Conservation (phyloP, 2,113 vertebrate species). For the Ictalurus punctatus region DNA sequence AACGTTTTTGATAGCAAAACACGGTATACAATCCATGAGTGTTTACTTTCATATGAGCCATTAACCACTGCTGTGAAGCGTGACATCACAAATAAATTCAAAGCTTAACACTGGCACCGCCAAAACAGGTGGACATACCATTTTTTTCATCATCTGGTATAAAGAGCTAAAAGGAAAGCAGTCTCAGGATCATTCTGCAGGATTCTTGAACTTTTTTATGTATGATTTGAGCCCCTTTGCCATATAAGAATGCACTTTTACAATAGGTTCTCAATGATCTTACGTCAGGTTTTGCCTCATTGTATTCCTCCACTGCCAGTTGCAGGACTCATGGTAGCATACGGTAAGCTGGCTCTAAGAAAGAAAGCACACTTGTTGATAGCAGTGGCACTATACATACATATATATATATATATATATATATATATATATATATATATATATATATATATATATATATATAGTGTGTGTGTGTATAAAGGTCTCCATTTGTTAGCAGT, state of each 20-base stretch:
- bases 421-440: too few relatives aligned
- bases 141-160: too few relatives aligned
- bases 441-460: too few relatives aligned
- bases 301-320: neutral
- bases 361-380: conserved; percentile 5
- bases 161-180: neutral
- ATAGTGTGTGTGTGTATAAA: neutral
- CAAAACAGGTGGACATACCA: too few relatives aligned
- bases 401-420: too few relatives aligned
- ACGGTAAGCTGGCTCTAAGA: neutral
- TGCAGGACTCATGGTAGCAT: neutral
- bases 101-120: too few relatives aligned
- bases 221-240: neutral
- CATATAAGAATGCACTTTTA: neutral
- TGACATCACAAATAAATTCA: too few relatives aligned
- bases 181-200: neutral
- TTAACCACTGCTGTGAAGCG: too few relatives aligned
- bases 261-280: neutral
- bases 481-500: neutral
- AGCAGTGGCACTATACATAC: neutral
- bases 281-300: too few relatives aligned
- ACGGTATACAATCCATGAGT: too few relatives aligned
- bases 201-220: neutral
- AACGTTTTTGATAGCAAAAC: too few relatives aligned
- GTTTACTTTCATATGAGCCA: too few relatives aligned